A percentile compares a stretch with the other conserved stretches of the same genome.
Evolutionary conservation across 1,140 invertebrate genomes (phyloP).

Genomic region (Planococcus citri): DNA sequence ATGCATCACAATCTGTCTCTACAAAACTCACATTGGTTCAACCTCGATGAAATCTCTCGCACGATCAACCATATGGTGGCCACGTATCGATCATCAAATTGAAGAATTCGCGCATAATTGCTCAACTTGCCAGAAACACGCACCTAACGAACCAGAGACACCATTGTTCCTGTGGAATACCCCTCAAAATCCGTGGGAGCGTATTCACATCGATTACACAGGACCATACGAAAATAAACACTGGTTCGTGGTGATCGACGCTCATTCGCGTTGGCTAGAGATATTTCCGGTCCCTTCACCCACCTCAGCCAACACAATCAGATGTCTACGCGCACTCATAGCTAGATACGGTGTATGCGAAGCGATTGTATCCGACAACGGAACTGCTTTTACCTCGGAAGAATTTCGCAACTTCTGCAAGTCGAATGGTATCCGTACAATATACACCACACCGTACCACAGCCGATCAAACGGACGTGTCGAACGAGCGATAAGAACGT

Average conservation of each 20-base stretch:
- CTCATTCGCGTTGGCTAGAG: background rate
- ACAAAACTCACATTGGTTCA: too few relatives aligned
- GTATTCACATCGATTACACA: background rate
- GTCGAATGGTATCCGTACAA: background rate
- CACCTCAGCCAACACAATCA: background rate
- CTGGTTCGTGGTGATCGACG: background rate
- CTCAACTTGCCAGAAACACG: background rate
- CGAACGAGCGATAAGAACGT: too few relatives aligned
- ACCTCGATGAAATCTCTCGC: too few relatives aligned
- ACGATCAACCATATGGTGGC: too few relatives aligned
- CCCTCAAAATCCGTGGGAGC: background rate
- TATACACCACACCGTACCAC: background rate
- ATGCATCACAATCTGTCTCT: too few relatives aligned
- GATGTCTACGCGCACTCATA: background rate
- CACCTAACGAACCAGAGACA: background rate
- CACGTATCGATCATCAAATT: too few relatives aligned
- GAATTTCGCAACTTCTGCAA: background rate
- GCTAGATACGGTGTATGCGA: background rate
- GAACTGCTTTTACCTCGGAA: background rate
- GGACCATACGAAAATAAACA: background rate
- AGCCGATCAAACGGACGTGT: too few relatives aligned
- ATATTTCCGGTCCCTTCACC: background rate
- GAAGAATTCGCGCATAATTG: too few relatives aligned
- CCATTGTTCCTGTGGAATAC: background rate
- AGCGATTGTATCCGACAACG: constrained; percentile 15